A percentile compares a stretch with the other conserved stretches of the same genome.
phyloP scores from a whole-genome alignment of 2,888 invertebrate genomes.

The Drosophila neoperkinsi region DNA sequence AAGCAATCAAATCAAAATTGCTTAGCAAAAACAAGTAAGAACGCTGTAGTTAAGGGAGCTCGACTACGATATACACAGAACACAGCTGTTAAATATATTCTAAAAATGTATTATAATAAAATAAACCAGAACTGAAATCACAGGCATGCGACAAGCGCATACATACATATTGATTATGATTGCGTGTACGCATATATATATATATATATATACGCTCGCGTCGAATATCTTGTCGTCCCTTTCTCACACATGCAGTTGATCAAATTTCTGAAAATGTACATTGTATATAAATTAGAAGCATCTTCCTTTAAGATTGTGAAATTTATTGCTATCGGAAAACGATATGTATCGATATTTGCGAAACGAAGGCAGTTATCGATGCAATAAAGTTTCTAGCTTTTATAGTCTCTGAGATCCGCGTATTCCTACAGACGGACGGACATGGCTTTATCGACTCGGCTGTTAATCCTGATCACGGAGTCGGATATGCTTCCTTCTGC shows the following conservation, averaged over 20 bases:
- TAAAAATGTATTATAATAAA: background rate
- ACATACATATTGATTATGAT: too few relatives aligned
- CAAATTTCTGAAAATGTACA: background rate
- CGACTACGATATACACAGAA: background rate
- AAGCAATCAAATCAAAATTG: background rate
- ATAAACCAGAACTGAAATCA: background rate
- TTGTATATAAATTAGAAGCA: background rate
- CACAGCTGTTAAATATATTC: background rate
- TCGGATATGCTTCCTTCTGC: background rate
- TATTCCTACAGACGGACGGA: background rate
- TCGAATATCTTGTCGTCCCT: background rate
- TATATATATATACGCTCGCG: background rate
- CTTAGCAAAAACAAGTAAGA: background rate
- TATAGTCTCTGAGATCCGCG: background rate
- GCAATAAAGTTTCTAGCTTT: background rate
- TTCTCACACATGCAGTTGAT: background rate
- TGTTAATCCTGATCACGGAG: background rate
- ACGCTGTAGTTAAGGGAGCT: background rate
- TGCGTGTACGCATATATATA: too few relatives aligned
- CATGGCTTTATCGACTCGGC: background rate
- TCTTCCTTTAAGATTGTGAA: background rate
- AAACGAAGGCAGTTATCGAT: background rate
- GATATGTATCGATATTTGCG: background rate
- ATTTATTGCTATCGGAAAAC: background rate
- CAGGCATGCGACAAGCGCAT: background rate